These are phyloP conservation scores for Drosophila santomea DNA, from an alignment of 1,140 invertebrate species.

Conservation along the genomic window DNA sequence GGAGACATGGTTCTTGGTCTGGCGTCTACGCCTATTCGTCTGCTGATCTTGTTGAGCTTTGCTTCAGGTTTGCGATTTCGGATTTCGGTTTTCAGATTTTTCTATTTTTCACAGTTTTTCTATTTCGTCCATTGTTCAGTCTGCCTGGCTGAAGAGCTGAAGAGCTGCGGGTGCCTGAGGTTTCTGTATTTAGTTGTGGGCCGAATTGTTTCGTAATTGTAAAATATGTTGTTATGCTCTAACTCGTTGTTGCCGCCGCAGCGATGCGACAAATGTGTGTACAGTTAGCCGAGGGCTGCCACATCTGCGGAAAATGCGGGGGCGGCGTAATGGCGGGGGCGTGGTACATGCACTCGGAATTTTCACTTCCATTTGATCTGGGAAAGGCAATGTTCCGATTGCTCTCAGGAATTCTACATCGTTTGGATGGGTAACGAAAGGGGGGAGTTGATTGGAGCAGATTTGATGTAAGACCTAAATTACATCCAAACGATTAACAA, in stretches of 20 bases:
- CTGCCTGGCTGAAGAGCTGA: constrained; percentile 46
- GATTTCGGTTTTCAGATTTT: constrained; percentile 3
- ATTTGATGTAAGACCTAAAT: too few species aligned
- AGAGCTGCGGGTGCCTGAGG: constrained; percentile 43
- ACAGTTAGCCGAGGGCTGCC: constrained; percentile 47
- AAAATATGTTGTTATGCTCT: constrained; percentile 78
- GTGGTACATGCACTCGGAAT: constrained; percentile 28
- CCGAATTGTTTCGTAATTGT: constrained; percentile 81
- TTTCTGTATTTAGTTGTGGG: constrained; percentile 65
- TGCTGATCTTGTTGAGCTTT: constrained; percentile 35
- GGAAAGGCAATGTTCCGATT: constrained; percentile 18
- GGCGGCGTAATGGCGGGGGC: constrained; percentile 19
- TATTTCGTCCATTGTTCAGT: constrained; percentile 61
- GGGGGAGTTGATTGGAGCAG: background rate
- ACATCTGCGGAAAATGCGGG: constrained; percentile 24
- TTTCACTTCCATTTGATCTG: constrained; percentile 18
- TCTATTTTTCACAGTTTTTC: constrained; percentile 13
- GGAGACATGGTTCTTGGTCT: constrained; percentile 52
- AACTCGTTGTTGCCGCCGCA: constrained; percentile 54
- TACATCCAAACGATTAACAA: background rate
- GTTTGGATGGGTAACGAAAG: constrained; percentile 20
- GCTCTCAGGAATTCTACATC: constrained; percentile 10
- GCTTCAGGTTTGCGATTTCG: constrained; percentile 1
- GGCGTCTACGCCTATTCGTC: constrained; percentile 71
- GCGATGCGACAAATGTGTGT: constrained; percentile 73